Evolutionary conservation across 2,113 vertebrate genomes (phyloP).

Genomic region (Chlamydotis undulata): DNA sequence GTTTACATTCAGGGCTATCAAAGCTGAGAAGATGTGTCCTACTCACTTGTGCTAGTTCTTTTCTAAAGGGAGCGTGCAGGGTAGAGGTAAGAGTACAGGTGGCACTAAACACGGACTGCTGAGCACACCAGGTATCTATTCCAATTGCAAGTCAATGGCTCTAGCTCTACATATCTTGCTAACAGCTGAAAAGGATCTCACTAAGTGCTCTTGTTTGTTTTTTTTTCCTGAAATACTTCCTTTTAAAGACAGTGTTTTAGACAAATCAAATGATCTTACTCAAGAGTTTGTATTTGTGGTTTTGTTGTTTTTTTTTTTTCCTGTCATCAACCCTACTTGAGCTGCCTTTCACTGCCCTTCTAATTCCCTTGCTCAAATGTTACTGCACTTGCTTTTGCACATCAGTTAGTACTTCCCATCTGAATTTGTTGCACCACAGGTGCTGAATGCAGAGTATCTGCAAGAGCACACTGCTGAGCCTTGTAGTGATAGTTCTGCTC

Average conservation of each 20-base stretch:
- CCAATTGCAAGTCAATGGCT: not conserved
- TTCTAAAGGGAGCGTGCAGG: not conserved
- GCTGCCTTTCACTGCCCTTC: not conserved
- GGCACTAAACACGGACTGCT: not conserved
- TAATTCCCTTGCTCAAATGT: not conserved
- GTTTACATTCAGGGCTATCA: not conserved
- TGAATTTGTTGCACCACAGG: not conserved
- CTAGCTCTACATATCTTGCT: not conserved
- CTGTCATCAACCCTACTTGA: not conserved
- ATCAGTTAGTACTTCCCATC: not conserved
- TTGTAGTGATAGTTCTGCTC: not conserved
- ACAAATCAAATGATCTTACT: not conserved
- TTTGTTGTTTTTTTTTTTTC: rapidly evolving
- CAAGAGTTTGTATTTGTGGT: not conserved
- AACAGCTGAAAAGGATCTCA: not conserved
- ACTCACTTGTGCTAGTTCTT: not conserved
- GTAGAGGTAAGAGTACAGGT: not conserved
- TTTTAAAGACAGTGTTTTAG: not conserved
- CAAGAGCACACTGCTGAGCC: not conserved
- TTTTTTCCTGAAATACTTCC: not conserved
- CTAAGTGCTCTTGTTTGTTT: not conserved
- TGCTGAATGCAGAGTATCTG: not conserved
- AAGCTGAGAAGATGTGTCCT: not conserved
- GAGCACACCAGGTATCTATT: not conserved
- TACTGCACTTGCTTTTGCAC: not conserved